Evolutionary conservation across 2,888 invertebrate genomes (phyloP), one percentile per base, ranked within the genome.

Genomic region (Malthinus seriepunctatus): DNA sequence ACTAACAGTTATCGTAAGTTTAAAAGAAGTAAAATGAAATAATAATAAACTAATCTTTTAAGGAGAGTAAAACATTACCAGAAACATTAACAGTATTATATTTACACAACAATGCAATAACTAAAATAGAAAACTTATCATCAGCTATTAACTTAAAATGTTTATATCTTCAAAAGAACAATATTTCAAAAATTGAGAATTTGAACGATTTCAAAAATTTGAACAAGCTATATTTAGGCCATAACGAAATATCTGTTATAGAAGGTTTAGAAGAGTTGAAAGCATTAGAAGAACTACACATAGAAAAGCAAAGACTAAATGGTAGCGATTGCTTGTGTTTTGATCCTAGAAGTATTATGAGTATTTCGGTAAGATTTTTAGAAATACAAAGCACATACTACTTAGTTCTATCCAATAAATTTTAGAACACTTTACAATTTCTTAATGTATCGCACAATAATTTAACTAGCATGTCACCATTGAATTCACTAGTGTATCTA

Each of bases 121-220:
- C 78, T 1, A 80, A 79, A 51, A 77, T 88, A 10, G 79, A 84
- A 67, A 84, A 85, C 64, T 73, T 88, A 32, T 79, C 83, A 37
- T 69, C 73, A 4, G 74, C 85, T n/a, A 69, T 69, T 9, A 82
- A 83, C 60, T 74, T 91, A 39, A 81, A 83, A 12, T 84, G 87
- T 64, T 81, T 89, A 11, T 95, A 89, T 78, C 82, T 91, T 37
- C 95, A 93, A 72, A 90, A 89, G 71, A 97, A 96, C 75, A 84
- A 84, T 67, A 87, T 97, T 64, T 77, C 82, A 1, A 86, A 85
- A 73, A 86, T 96, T 14, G 84, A 89, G 73, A 90, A 91, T 69
- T 72, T 95, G 6, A 81, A 86, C 47, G 76, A 80, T 15, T 79
- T 92, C 51, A 78, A 75, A 32, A 87, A 88, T 62, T 78, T 96